Base-by-base conservation (phyloP, 2,888 invertebrate species). In the Cosmorhoe ocellata region DNA sequence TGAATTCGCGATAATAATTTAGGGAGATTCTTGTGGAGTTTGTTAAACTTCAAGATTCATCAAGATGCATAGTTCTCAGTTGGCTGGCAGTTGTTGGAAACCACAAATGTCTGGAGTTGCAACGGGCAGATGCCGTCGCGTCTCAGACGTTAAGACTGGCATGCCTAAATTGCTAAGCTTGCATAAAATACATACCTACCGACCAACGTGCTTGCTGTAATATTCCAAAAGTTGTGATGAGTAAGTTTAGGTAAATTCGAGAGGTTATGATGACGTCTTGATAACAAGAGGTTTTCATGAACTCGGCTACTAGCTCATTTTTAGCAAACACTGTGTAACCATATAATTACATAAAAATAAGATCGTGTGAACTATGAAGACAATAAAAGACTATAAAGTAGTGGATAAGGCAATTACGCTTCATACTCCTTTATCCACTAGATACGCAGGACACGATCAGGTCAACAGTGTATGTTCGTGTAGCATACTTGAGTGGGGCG, bases 391-490 rank as follows among this genome's bases (percentile, higher is more conserved):
- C n/a, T n/a, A n/a, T n/a, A n/a, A n/a, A n/a, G n/a, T n/a, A n/a
- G n/a, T n/a, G n/a, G n/a, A 30, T 27, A 36, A 28, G 36, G 36
- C 28, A 30, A 30, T 31, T 28, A 38, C 11, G 24, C 9, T 13
- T 22, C 37, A 38, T 37, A 24, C 30, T 37, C 22, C 3, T 28
- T 41, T 12, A 39, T 33, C 39, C 22, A 47, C 32, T 40, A 40
- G 40, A 34, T 40, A 47, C 34, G 40, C 34, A 28, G 37, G 18
- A 13, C 47, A 47, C 47, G 40, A 40, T 40, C 46, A 40, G 39
- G 34, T 40, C 10, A 33, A 27, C 27, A 46, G 11, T 24, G 38
- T 14, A 30, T 13, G 37, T 13, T 24, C 7, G 22, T 6, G 34
- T 18, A 33, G 43, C 38, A 32, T 38, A 38, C 49, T 12, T 41